phyloP scores from a whole-genome alignment of 2,797 vertebrate genomes.

The Lutjanus campechanus region DNA sequence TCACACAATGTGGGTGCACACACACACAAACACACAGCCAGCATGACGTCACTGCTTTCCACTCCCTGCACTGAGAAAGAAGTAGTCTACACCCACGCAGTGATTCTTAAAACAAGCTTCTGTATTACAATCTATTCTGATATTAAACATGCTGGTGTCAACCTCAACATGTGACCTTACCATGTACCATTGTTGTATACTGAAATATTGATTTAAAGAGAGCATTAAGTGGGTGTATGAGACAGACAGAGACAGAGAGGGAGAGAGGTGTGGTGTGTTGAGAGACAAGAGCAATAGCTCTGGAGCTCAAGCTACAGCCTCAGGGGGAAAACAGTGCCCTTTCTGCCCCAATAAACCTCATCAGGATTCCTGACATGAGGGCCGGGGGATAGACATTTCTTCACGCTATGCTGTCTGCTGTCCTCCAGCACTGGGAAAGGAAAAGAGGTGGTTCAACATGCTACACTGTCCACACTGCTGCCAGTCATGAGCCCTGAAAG shows the following conservation, averaged over 20 bases:
- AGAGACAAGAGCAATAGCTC: constrained; percentile 76
- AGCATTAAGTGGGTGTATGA: constrained; percentile 41
- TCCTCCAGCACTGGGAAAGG: constrained; percentile 83
- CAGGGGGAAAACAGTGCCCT: constrained; percentile 87
- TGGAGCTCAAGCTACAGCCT: constrained; percentile 79
- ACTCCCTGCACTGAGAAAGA: constrained; percentile 52
- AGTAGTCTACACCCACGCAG: constrained; percentile 40
- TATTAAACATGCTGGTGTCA: constrained; percentile 41
- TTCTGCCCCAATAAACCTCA: constrained; percentile 97
- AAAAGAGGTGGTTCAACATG: constrained; percentile 61
- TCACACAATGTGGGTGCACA: constrained; percentile 67
- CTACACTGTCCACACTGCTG: constrained; percentile 40
- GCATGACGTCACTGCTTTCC: constrained; percentile 73
- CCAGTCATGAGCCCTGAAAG: constrained; percentile 23
- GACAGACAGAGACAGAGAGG: constrained; percentile 19
- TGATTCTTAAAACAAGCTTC: constrained; percentile 28
- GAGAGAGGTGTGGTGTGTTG: constrained; percentile 56
- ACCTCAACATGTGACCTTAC: constrained; percentile 27
- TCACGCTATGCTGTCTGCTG: constrained; percentile 91
- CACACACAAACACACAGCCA: constrained; percentile 52
- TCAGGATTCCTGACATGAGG: constrained; percentile 87
- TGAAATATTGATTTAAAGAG: constrained; percentile 38
- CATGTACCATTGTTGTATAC: background rate
- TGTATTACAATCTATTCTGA: constrained; percentile 18
- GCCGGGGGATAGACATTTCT: constrained; percentile 91